Evolutionary conservation across 1,140 invertebrate species (phyloP).

Genomic region (Cylas formicarius): DNA sequence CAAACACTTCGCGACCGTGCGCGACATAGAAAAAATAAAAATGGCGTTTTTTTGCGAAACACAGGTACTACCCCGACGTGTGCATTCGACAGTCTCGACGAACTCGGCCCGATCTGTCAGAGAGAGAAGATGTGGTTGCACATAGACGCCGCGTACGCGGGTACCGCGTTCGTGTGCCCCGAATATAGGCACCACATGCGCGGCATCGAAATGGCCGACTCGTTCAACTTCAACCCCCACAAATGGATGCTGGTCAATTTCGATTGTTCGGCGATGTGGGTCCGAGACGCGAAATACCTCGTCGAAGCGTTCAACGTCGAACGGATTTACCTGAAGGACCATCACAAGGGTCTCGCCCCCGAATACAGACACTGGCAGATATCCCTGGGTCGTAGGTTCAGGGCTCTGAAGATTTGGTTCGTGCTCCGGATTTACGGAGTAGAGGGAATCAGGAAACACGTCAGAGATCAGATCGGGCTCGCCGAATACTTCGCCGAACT

Average conservation of each 20-base stretch:
- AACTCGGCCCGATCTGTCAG: slow-evolving; percentile 75
- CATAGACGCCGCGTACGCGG: slow-evolving; percentile 85
- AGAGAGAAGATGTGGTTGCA: slow-evolving; percentile 76
- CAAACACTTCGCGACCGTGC: too few species aligned
- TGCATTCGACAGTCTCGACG: slow-evolving; percentile 80
- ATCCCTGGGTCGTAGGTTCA: slow-evolving; percentile 81
- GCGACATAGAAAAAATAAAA: slow-evolving; percentile 1
- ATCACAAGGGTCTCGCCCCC: slow-evolving; percentile 62
- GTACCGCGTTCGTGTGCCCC: slow-evolving; percentile 83
- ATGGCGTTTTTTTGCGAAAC: slow-evolving; percentile 1
- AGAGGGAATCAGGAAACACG: slow-evolving; percentile 69
- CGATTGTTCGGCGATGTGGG: slow-evolving; percentile 85
- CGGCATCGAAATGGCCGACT: slow-evolving; percentile 77
- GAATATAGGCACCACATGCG: slow-evolving; percentile 77
- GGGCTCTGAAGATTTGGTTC: slow-evolving; percentile 93
- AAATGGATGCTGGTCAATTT: slow-evolving; percentile 93
- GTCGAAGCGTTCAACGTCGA: slow-evolving; percentile 89
- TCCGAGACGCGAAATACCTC: slow-evolving; percentile 74
- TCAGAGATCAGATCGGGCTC: slow-evolving; percentile 68
- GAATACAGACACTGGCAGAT: slow-evolving; percentile 96
- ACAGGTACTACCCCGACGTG: slow-evolving; percentile 79
- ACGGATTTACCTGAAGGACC: slow-evolving; percentile 76
- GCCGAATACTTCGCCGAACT: slow-evolving; percentile 72
- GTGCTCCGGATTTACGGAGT: slow-evolving; percentile 79
- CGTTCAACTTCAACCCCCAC: slow-evolving; percentile 87